phyloP scores from a whole-genome alignment of 2,113 vertebrate genomes.

The Thamnophis sirtalis region DNA sequence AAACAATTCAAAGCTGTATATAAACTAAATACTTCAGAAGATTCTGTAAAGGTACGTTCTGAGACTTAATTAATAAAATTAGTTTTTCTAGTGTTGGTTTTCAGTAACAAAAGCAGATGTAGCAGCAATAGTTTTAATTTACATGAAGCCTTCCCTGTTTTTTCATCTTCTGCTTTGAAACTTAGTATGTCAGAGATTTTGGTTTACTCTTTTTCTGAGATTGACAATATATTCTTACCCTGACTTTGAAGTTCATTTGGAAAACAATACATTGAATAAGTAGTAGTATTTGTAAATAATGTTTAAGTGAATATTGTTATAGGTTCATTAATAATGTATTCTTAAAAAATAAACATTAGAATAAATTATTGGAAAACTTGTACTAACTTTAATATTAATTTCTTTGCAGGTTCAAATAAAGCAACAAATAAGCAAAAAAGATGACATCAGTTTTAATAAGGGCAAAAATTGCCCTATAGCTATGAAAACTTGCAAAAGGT shows the following conservation, averaged over 20 bases:
- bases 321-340: not conserved
- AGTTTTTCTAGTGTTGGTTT: not conserved
- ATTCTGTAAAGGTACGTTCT: slow-evolving; percentile 68
- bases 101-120: not conserved
- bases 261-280: not conserved
- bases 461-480: slow-evolving; percentile 45
- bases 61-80: not conserved
- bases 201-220: not conserved
- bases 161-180: not conserved
- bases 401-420: slow-evolving; percentile 67
- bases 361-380: not conserved
- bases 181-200: not conserved
- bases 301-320: not conserved
- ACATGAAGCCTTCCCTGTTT: not conserved
- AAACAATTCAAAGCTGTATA: slow-evolving; percentile 83
- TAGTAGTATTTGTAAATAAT: not conserved
- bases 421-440: slow-evolving; percentile 52
- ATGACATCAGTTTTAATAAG: slow-evolving; percentile 60
- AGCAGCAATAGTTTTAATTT: not conserved
- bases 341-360: not conserved
- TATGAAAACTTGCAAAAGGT: slow-evolving; percentile 61
- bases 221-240: not conserved
- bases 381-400: slow-evolving; percentile 31
- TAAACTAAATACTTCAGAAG: slow-evolving; percentile 71
- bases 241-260: not conserved